Percentiles rank a stretch among this genome's conserved stretches.
Conservation (phyloP, 2,888 invertebrate genomes). For the Seladonia tumulorum region DNA sequence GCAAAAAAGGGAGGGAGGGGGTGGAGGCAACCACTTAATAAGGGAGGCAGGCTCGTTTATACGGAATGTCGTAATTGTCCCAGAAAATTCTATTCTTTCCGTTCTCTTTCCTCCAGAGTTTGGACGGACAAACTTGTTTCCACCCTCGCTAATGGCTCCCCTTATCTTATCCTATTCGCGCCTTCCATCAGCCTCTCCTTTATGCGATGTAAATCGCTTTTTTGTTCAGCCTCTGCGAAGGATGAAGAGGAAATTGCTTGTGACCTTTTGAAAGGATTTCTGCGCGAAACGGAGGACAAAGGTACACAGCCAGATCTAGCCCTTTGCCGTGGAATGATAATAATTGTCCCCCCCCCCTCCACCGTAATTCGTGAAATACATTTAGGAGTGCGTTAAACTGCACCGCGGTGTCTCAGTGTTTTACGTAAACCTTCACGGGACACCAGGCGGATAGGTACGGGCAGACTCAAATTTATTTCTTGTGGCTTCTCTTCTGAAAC, state of each 20-base stretch:
- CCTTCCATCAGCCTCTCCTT: constrained; percentile 67
- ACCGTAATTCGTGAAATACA: constrained; percentile 58
- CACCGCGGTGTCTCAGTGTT: constrained; percentile 49
- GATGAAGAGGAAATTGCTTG: constrained; percentile 65
- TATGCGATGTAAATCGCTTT: constrained; percentile 69
- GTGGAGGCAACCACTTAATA: neutral
- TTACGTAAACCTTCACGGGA: constrained; percentile 32
- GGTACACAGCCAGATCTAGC: constrained; percentile 45
- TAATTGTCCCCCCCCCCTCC: constrained; percentile 50
- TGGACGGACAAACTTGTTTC: constrained; percentile 65
- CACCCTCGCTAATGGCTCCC: constrained; percentile 67
- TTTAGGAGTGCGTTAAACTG: constrained; percentile 52
- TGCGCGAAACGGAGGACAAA: constrained; percentile 46
- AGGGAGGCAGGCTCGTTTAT: constrained; percentile 26
- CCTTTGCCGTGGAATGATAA: constrained; percentile 62
- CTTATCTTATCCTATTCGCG: constrained; percentile 63
- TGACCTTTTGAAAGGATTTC: constrained; percentile 62
- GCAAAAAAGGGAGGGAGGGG: no score
- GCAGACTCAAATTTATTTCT: constrained; percentile 23
- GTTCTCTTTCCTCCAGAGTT: constrained; percentile 9
- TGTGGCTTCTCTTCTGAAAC: neutral
- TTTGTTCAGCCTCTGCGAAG: constrained; percentile 54
- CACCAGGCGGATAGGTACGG: constrained; percentile 1
- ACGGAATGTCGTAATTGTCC: constrained; percentile 49
- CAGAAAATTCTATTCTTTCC: constrained; percentile 43